A percentile compares a stretch with the other conserved stretches of the same genome.
Conservation (phyloP, 1,140 invertebrate genomes). For the Propsilocerus akamusi region DNA sequence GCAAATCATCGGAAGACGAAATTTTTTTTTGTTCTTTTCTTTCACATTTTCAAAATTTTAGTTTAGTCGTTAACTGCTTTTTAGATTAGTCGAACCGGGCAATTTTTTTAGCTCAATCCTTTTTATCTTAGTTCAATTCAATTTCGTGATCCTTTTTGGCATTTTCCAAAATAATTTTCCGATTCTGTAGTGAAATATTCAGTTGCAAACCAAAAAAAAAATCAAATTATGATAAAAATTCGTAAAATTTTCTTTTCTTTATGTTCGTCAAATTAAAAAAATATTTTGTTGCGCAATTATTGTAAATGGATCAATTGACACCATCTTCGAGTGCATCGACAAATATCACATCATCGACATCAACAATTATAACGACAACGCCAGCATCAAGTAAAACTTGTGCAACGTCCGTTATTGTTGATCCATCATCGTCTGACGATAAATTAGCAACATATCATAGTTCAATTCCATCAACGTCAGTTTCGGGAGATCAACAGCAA, state of each 20-base stretch:
- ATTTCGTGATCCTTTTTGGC: not conserved
- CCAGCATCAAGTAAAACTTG: not conserved
- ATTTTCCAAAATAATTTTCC: not conserved
- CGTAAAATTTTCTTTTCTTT: not conserved
- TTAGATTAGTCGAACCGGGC: not conserved
- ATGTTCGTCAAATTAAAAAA: not conserved
- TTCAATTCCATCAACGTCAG: not conserved
- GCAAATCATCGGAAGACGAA: not conserved
- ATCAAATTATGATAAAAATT: conserved; percentile 2
- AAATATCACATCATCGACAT: not conserved
- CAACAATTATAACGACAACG: not conserved
- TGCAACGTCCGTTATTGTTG: not conserved
- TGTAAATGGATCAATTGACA: not conserved
- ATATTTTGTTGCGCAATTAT: not conserved
- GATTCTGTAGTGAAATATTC: not conserved
- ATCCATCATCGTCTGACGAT: not conserved
- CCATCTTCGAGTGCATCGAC: not conserved
- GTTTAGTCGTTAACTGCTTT: not conserved
- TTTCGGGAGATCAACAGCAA: conserved; percentile 1
- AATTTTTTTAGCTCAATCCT: not conserved
- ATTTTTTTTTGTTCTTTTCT: not conserved
- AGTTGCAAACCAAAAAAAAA: no score
- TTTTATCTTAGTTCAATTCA: not conserved
- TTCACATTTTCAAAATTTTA: not conserved
- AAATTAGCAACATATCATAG: not conserved